Base-by-base conservation (phyloP, 1,140 invertebrate genomes). In the Diorhabda sublineata region DNA sequence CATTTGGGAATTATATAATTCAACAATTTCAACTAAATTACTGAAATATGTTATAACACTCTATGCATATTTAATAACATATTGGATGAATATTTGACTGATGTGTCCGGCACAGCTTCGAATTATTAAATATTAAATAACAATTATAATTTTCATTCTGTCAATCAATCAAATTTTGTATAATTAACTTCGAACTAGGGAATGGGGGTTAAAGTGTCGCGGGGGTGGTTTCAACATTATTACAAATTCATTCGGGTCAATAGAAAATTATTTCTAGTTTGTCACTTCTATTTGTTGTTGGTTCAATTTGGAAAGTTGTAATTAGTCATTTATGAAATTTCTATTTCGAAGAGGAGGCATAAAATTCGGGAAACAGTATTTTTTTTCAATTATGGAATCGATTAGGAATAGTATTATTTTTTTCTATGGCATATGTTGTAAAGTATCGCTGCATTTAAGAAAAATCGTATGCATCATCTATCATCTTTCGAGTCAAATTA, bases 91-190 rank as follows among this genome's bases (percentile, higher is more conserved):
- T 73, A 69, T 63, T 45, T 75, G 74, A 75, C 74, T 75, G 74
- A 75, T 72, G 59, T 71, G 63, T 26, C 26, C 73, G 68, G 74
- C 73, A 70, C 72, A 70, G 74, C 67, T 74, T 8, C 61, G 72
- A 67, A 75, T 74, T 75, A 75, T 75, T 75, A 72, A 75, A 75
- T 75, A 75, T 75, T 74, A 72, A 75, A 75, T 74, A 75, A 75
- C 70, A 75, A 75, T 75, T 75, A 75, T 72, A 75, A 75, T 75
- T 75, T 75, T 75, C 74, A 74, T 75, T 70, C 67, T 68, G 73
- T 64, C 73, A 72, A 75, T 75, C 74, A 75, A 75, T 75, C 74
- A 75, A 69, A 70, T 52, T 59, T 68, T 58, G 56, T 71, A 69
- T 74, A 74, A 75, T 74, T 75, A 75, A 75, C 73, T 75, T 71